Evolutionary conservation across 2,888 invertebrate genomes (phyloP).

Genomic region (Tenthredo scrophulariae): DNA sequence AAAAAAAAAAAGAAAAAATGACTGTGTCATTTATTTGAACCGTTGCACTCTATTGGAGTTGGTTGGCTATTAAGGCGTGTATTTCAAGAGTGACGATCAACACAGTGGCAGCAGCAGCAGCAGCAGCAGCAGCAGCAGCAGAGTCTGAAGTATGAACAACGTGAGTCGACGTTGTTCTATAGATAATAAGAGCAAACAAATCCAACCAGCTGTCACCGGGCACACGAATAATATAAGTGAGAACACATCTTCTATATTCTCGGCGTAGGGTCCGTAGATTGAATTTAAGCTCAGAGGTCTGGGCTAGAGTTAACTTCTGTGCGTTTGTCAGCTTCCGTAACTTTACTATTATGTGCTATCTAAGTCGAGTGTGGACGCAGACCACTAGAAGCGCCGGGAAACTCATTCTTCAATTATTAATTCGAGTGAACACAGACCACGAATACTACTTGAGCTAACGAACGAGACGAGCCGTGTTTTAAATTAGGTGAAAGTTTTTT

Average conservation of each 20-base stretch:
- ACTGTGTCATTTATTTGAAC: background rate
- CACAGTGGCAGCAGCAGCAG: background rate
- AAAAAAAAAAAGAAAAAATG: background rate
- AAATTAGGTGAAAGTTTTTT: slow-evolving; percentile 25
- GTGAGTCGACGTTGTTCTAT: background rate
- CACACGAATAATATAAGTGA: background rate
- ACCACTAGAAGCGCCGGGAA: slow-evolving; percentile 48
- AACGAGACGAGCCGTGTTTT: background rate
- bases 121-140: background rate
- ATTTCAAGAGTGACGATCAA: slow-evolving; percentile 9
- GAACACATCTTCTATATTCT: background rate
- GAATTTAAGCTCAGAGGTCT: slow-evolving; percentile 19
- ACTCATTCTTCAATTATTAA: slow-evolving; percentile 51
- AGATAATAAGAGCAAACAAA: slow-evolving; percentile 29
- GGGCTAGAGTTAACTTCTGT: background rate
- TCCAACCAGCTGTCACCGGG: slow-evolving; percentile 30
- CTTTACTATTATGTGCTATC: no score
- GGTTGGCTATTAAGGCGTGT: slow-evolving; percentile 2
- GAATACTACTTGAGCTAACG: background rate
- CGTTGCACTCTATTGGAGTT: background rate
- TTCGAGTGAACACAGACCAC: slow-evolving; percentile 6
- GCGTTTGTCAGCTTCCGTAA: slow-evolving; percentile 21
- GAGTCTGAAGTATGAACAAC: background rate
- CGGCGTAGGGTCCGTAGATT: slow-evolving; percentile 8
- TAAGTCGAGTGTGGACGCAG: slow-evolving; percentile 15